These are phyloP conservation scores for Automeris io DNA, from an alignment of 2,888 invertebrate species.

Conservation along the genomic window DNA sequence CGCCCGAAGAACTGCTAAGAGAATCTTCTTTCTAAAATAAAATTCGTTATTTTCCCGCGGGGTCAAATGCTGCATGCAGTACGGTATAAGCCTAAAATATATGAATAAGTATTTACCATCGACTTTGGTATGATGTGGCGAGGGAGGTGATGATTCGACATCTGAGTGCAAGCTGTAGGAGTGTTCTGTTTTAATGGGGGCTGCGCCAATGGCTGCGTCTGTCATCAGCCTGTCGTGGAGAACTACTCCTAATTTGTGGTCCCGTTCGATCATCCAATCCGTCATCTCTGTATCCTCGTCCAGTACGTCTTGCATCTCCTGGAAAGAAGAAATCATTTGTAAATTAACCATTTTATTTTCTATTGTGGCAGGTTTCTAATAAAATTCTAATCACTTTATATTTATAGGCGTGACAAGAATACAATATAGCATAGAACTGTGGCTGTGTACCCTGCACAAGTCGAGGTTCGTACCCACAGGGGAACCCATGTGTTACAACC, in stretches of 20 bases:
- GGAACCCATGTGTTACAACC: no score
- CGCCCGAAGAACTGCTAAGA: no score
- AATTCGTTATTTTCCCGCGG: no score
- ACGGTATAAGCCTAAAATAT: not conserved
- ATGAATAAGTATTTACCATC: constrained; percentile 73
- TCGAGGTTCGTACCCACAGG: no score
- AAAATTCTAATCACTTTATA: no score
- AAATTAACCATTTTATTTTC: no score
- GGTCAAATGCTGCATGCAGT: no score
- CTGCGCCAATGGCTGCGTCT: constrained; percentile 88
- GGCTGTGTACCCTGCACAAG: no score
- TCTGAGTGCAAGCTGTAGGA: constrained; percentile 90
- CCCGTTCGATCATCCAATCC: constrained; percentile 83
- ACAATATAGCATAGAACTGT: no score
- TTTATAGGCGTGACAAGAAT: no score
- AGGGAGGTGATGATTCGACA: constrained; percentile 82
- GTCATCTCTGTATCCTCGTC: constrained; percentile 81
- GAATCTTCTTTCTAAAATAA: no score
- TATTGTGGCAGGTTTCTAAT: no score
- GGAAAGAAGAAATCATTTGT: constrained; percentile 33
- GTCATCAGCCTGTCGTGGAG: constrained; percentile 94
- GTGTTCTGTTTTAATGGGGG: constrained; percentile 93
- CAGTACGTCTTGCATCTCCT: constrained; percentile 81
- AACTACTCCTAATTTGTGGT: constrained; percentile 83
- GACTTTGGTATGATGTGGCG: constrained; percentile 83